Evolutionary conservation across 1,140 invertebrate species (phyloP).

Genomic region (Bradysia coprophila): DNA sequence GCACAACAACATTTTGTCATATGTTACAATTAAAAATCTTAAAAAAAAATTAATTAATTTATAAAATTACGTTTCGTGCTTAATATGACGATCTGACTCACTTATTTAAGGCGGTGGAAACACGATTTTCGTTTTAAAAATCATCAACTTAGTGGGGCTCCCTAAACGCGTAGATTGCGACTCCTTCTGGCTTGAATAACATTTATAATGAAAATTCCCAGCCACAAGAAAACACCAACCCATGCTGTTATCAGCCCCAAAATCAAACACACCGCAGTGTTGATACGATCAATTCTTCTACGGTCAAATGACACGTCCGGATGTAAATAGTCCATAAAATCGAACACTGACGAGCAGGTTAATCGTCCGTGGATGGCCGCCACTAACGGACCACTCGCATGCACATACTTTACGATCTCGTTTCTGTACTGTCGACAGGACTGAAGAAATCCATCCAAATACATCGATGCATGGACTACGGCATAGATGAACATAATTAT

Average conservation of each 20-base stretch:
- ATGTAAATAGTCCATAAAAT: slow-evolving; percentile 56
- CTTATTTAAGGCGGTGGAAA: too few relatives aligned
- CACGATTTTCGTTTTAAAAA: too few relatives aligned
- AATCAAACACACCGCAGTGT: slow-evolving; percentile 38
- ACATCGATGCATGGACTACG: slow-evolving; percentile 34
- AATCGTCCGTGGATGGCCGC: slow-evolving; percentile 40
- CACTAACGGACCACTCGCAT: slow-evolving; percentile 33
- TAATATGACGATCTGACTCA: too few relatives aligned
- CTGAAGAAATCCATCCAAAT: slow-evolving; percentile 43
- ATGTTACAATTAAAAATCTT: too few relatives aligned
- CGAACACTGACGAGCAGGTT: slow-evolving; percentile 41
- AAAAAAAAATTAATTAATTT: too few relatives aligned
- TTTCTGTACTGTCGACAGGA: slow-evolving; percentile 44
- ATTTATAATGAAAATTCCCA: slow-evolving; percentile 28
- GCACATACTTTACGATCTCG: slow-evolving; percentile 32
- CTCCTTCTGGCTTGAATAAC: slow-evolving; percentile 27
- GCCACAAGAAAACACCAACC: slow-evolving; percentile 34
- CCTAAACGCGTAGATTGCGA: background rate
- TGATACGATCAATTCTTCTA: slow-evolving; percentile 34
- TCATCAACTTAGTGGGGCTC: too few relatives aligned
- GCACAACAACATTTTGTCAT: too few relatives aligned
- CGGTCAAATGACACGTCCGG: slow-evolving; percentile 33
- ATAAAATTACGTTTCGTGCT: too few relatives aligned
- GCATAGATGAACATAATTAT: slow-evolving; percentile 35
- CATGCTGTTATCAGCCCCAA: slow-evolving; percentile 35